phyloP scores from a whole-genome alignment of 2,888 invertebrate genomes.

The Heteropelma amictum region DNA sequence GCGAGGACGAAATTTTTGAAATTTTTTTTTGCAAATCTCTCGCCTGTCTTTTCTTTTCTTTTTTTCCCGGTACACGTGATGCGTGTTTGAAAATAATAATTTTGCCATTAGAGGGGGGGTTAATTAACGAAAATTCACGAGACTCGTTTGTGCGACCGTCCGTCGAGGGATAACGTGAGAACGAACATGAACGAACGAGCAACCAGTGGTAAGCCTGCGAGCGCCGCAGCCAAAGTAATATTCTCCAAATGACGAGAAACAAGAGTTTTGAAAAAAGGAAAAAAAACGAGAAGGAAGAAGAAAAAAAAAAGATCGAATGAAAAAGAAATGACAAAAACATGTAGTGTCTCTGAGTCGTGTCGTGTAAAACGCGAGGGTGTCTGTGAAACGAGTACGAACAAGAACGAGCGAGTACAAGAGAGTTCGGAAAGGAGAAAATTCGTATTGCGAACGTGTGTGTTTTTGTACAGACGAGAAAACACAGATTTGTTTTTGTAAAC shows the following conservation, averaged over 20 bases:
- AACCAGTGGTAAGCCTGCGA: slow-evolving; percentile 77
- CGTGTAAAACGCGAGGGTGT: slow-evolving; percentile 12
- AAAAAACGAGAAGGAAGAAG: slow-evolving; percentile 11
- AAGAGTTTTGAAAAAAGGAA: background rate
- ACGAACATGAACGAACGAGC: slow-evolving; percentile 74
- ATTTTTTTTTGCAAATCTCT: background rate
- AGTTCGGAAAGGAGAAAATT: too few relatives aligned
- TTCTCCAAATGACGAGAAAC: slow-evolving; percentile 44
- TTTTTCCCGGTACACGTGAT: too few relatives aligned
- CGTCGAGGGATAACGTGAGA: slow-evolving; percentile 64
- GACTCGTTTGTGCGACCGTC: slow-evolving; percentile 67
- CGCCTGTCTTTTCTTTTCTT: too few relatives aligned
- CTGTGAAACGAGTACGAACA: slow-evolving; percentile 29
- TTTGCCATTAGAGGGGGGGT: too few relatives aligned
- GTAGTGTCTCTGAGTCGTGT: background rate
- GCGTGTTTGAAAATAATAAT: too few relatives aligned
- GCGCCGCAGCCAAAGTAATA: slow-evolving; percentile 73
- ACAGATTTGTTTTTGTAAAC: slow-evolving; percentile 15
- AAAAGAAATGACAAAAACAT: background rate
- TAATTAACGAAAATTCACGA: background rate
- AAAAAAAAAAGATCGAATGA: slow-evolving; percentile 10
- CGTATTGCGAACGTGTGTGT: too few relatives aligned
- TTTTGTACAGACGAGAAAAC: too few relatives aligned
- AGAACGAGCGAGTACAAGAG: slow-evolving; percentile 58
- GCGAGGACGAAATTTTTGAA: background rate